phyloP scores from a whole-genome alignment of 2,113 vertebrate species.

The Thamnaconus septentrionalis region DNA sequence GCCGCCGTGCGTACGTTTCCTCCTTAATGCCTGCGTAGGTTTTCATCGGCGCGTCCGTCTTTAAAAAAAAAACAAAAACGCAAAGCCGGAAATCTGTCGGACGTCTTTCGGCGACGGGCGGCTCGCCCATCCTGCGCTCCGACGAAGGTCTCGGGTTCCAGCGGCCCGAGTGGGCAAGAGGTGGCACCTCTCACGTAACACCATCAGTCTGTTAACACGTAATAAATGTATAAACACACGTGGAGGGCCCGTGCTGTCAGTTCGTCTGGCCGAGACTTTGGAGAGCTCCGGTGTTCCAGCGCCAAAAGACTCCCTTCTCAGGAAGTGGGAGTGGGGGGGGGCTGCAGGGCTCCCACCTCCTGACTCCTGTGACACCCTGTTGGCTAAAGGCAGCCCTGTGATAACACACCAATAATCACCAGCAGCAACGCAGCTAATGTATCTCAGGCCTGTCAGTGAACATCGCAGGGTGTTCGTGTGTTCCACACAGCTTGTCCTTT shows the following conservation, averaged over 20 bases:
- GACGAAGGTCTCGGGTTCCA: conserved; percentile 51
- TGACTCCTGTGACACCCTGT: no score
- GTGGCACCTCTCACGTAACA: conserved; percentile 52
- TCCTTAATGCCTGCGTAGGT: conserved; percentile 41
- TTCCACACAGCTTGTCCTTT: no score
- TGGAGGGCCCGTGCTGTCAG: neutral
- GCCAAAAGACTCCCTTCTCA: conserved; percentile 19
- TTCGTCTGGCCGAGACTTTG: conserved; percentile 19
- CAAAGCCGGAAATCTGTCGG: conserved; percentile 49
- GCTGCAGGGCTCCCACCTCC: no score
- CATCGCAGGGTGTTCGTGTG: no score
- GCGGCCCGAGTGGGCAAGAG: conserved; percentile 36
- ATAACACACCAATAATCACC: no score
- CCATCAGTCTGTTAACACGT: conserved; percentile 58
- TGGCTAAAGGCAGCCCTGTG: no score
- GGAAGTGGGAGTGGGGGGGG: no score
- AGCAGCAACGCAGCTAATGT: no score
- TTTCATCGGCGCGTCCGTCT: conserved; percentile 43
- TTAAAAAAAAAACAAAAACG: conserved; percentile 66
- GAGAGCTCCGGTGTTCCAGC: conserved; percentile 20
- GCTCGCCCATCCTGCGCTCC: conserved; percentile 10
- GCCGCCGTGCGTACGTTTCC: conserved; percentile 47
- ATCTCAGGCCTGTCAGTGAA: no score
- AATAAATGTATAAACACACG: conserved; percentile 56
- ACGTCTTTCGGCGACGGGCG: conserved; percentile 51